A percentile compares a stretch with the other conserved stretches of the same genome.
Conservation (phyloP, 2,797 vertebrate genomes). For the Triplophysa yarkandensis region DNA sequence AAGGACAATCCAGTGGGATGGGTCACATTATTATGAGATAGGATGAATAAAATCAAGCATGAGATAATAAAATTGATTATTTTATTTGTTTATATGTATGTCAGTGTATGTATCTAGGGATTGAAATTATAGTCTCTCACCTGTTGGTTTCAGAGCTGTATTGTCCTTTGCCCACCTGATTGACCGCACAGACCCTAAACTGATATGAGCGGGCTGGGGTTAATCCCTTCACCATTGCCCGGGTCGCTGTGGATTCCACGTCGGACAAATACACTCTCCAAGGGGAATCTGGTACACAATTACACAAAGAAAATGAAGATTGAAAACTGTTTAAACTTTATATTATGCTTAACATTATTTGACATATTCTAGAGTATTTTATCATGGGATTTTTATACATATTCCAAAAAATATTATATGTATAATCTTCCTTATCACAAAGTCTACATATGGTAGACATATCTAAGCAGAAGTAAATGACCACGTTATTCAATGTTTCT, state of each 20-base stretch:
- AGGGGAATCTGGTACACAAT: slow-evolving; percentile 83
- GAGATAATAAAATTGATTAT: neutral
- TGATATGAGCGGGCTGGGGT: slow-evolving; percentile 94
- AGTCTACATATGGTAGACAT: too few relatives aligned
- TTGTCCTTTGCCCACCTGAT: slow-evolving; percentile 92
- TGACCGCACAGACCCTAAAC: slow-evolving; percentile 92
- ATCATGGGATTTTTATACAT: too few relatives aligned
- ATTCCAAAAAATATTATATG: too few relatives aligned
- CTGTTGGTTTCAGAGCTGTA: slow-evolving; percentile 93
- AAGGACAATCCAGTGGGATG: slow-evolving; percentile 5
- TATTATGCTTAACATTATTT: too few relatives aligned
- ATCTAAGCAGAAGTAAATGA: too few relatives aligned
- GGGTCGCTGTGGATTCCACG: slow-evolving; percentile 78
- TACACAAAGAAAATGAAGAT: neutral
- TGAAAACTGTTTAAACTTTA: too few relatives aligned
- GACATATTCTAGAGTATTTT: too few relatives aligned
- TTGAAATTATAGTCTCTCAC: slow-evolving; percentile 67
- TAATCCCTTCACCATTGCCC: slow-evolving; percentile 83
- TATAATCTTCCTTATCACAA: too few relatives aligned
- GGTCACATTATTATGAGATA: neutral
- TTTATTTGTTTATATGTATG: neutral
- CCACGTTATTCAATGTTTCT: neutral
- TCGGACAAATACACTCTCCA: slow-evolving; percentile 92
- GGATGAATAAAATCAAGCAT: neutral
- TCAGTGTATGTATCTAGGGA: too few relatives aligned